These are phyloP conservation scores for Adineta ricciae DNA, from an alignment of 2,888 invertebrate species.

Conservation along the genomic window DNA sequence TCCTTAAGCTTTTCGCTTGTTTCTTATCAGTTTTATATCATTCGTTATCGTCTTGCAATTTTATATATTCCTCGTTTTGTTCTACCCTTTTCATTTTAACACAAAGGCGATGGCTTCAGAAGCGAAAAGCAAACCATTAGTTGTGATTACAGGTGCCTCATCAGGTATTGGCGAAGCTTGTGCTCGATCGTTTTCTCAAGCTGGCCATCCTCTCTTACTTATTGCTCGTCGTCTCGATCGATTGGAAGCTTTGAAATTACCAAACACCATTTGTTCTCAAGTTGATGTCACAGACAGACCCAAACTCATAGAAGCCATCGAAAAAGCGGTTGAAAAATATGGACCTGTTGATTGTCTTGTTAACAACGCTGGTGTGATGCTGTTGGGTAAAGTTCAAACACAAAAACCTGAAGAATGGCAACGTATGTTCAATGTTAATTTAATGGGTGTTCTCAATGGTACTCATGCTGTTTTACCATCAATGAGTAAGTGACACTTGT, in stretches of 20 bases:
- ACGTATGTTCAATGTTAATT: constrained; percentile 25
- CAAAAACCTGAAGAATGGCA: constrained; percentile 29
- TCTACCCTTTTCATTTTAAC: neutral
- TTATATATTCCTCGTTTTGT: neutral
- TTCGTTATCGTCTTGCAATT: neutral
- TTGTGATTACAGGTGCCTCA: constrained; percentile 11
- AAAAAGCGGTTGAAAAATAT: neutral
- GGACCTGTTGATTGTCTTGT: constrained; percentile 14
- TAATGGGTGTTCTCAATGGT: constrained; percentile 25
- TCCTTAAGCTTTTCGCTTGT: neutral
- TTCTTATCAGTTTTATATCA: neutral
- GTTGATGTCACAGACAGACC: neutral
- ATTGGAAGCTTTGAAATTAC: neutral
- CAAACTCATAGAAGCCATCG: neutral
- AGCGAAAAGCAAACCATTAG: neutral
- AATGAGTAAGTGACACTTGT: neutral
- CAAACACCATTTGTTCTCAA: neutral
- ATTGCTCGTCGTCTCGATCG: constrained; percentile 2
- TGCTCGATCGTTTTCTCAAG: constrained; percentile 22
- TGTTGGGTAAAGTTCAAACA: constrained; percentile 21
- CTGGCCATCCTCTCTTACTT: constrained; percentile 27
- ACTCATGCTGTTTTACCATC: constrained; percentile 18
- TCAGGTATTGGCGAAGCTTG: constrained; percentile 29
- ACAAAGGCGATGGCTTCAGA: neutral
- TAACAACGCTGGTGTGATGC: constrained; percentile 23